Conservation (phyloP, 2,888 invertebrate species). For the Parthenolecanium corni region DNA sequence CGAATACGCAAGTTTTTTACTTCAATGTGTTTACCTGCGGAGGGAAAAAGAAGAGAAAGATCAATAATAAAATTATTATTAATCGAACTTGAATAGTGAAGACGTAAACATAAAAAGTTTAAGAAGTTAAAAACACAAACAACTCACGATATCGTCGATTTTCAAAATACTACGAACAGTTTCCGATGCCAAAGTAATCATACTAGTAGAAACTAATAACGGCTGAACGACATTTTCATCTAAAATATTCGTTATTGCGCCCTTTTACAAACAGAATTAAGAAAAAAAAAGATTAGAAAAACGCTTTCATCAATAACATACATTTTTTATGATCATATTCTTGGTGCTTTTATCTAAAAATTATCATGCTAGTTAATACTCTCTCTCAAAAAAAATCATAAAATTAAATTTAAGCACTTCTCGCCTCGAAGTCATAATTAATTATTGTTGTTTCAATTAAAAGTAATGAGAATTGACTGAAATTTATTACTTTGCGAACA, state of each 20-base stretch:
- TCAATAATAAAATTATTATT: background rate
- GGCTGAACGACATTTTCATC: constrained; percentile 97
- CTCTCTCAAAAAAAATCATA: no score
- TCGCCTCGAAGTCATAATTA: no score
- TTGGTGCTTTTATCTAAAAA: no score
- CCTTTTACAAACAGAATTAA: constrained; percentile 39
- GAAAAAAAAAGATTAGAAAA: background rate
- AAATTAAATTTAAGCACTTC: no score
- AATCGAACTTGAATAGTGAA: background rate
- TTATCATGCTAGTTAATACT: no score
- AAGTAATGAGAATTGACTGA: no score
- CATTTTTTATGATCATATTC: no score
- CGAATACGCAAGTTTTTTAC: background rate
- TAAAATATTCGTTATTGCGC: constrained; percentile 89
- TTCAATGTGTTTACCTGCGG: constrained; percentile 16
- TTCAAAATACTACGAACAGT: constrained; percentile 95
- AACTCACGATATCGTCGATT: constrained; percentile 94
- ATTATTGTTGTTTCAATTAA: no score
- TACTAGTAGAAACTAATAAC: constrained; percentile 84
- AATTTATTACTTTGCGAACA: constrained; percentile 64
- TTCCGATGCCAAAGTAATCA: constrained; percentile 88
- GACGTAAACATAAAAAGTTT: background rate
- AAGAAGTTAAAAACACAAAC: background rate
- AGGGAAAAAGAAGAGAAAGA: background rate
- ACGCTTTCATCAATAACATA: background rate